Conservation (phyloP, 1,140 invertebrate species). For the Agrilus planipennis region DNA sequence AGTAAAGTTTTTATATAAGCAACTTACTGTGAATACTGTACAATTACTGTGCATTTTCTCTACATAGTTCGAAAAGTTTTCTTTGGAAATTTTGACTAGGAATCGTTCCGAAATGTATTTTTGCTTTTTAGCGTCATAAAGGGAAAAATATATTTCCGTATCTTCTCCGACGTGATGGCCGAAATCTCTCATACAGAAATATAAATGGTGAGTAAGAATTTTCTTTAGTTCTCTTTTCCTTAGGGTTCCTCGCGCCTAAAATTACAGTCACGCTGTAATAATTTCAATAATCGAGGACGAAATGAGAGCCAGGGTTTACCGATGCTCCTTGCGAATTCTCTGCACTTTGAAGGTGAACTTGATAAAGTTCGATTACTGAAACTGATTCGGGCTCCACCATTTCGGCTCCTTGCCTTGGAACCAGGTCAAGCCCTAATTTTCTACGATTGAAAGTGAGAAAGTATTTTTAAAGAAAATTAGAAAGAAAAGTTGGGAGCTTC, state of each 20-base stretch:
- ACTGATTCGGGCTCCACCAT: constrained; percentile 81
- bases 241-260: constrained; percentile 29
- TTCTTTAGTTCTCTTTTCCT: constrained; percentile 49
- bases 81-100: constrained; percentile 75
- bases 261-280: background rate
- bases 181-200: constrained; percentile 81
- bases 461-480: background rate
- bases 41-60: constrained; percentile 80
- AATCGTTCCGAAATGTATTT: constrained; percentile 75
- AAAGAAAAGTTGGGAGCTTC: too few relatives aligned
- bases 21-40: constrained; percentile 74
- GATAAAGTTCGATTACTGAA: constrained; percentile 78
- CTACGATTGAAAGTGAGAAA: constrained; percentile 53
- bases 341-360: constrained; percentile 72
- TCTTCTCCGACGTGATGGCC: constrained; percentile 77
- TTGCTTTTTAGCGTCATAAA: constrained; percentile 66
- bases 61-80: constrained; percentile 80
- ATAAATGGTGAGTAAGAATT: constrained; percentile 67
- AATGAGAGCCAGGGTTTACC: constrained; percentile 31
- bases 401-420: constrained; percentile 72
- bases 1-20: background rate
- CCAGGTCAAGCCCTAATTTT: constrained; percentile 82
- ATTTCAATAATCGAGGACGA: background rate
- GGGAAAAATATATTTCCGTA: constrained; percentile 74
- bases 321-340: constrained; percentile 66